Percentiles rank a stretch among this genome's conserved stretches.
These are phyloP conservation scores for Acrocera orbiculus DNA, from an alignment of 2,888 invertebrate species.

Conservation along the genomic window DNA sequence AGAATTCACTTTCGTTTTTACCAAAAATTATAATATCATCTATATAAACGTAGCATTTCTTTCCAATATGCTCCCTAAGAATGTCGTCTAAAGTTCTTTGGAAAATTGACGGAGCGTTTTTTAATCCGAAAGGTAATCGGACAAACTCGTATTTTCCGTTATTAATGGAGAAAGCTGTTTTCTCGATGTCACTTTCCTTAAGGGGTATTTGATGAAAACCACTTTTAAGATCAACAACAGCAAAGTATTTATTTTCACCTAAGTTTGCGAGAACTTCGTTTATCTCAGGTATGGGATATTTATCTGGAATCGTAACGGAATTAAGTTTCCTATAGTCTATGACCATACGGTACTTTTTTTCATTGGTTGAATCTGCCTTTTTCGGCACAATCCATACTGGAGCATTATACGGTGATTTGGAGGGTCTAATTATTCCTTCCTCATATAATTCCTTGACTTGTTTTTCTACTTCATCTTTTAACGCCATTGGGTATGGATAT, in stretches of 20 bases:
- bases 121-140: constrained; percentile 1
- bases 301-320: constrained; percentile 7
- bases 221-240: constrained; percentile 1
- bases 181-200: constrained; percentile 1
- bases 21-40: constrained; percentile 8
- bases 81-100: not conserved
- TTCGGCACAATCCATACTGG: constrained; percentile 5
- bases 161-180: constrained; percentile 1
- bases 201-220: constrained; percentile 4
- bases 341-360: constrained; percentile 7
- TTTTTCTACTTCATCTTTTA: constrained; percentile 4
- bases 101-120: constrained; percentile 3
- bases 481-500: constrained; percentile 4
- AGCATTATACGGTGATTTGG: constrained; percentile 1
- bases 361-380: constrained; percentile 6
- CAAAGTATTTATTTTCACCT: constrained; percentile 1
- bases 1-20: constrained; percentile 4
- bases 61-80: constrained; percentile 7
- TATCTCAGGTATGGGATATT: constrained; percentile 9
- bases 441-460: constrained; percentile 6
- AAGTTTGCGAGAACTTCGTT: not conserved
- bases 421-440: constrained; percentile 5
- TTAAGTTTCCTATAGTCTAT: constrained; percentile 9
- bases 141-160: constrained; percentile 4
- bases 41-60: constrained; percentile 8